These are phyloP conservation scores for Siniperca scherzeri DNA, from an alignment of 2,797 vertebrate species.

Conservation along the genomic window DNA sequence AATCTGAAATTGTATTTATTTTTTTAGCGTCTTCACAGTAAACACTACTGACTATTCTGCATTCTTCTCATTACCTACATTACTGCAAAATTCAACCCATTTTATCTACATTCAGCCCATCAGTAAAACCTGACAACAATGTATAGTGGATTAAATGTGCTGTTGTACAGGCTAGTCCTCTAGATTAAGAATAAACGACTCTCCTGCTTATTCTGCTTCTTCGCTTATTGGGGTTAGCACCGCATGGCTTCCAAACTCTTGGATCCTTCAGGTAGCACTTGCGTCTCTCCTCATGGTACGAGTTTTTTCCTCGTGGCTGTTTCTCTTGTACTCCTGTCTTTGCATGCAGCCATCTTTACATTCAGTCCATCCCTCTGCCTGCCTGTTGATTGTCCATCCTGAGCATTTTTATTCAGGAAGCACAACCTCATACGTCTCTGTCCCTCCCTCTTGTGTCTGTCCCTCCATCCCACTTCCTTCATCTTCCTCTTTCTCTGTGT, in stretches of 20 bases:
- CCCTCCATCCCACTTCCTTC: conserved; percentile 55
- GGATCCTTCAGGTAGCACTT: neutral
- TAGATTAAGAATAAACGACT: neutral
- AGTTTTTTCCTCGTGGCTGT: neutral
- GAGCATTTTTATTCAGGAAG: conserved; percentile 51
- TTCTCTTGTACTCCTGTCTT: neutral
- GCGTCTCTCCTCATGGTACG: neutral
- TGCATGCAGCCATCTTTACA: conserved; percentile 2
- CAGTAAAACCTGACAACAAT: conserved; percentile 3
- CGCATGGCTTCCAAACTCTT: neutral
- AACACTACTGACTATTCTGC: neutral
- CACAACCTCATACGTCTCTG: conserved; percentile 58
- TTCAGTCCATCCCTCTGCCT: neutral
- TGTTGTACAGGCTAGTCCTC: neutral
- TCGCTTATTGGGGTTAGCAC: neutral
- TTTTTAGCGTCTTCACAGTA: conserved; percentile 8
- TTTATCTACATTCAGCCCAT: neutral
- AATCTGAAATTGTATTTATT: neutral
- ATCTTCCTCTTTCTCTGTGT: conserved; percentile 88
- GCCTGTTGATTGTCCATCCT: neutral
- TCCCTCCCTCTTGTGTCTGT: conserved; percentile 49
- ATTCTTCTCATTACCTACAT: neutral
- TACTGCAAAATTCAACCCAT: neutral
- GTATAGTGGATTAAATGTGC: neutral
- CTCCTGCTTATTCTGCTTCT: neutral